Conservation (phyloP, 1,140 invertebrate genomes). For the Asobara japonica region DNA sequence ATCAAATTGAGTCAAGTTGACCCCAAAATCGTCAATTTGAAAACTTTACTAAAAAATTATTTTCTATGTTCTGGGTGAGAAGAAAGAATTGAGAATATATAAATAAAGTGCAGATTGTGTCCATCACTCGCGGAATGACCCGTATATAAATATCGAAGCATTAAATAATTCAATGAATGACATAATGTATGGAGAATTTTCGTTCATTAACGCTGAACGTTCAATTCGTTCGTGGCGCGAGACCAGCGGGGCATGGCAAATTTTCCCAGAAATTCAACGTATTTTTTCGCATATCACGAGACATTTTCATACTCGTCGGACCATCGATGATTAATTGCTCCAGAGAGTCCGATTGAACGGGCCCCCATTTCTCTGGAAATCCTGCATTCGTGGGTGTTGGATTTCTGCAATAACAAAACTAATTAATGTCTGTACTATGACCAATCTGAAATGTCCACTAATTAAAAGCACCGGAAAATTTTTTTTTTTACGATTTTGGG, state of each 20-base stretch:
- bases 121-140: no score
- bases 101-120: no score
- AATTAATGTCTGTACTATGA: constrained; percentile 22
- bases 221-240: background rate
- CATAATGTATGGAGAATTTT: background rate
- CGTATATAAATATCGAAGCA: no score
- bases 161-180: background rate
- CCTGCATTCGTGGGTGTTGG: constrained; percentile 62
- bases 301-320: constrained; percentile 55
- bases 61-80: no score
- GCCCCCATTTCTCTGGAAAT: constrained; percentile 62
- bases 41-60: no score
- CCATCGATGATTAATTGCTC: constrained; percentile 64
- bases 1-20: no score
- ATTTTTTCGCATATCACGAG: constrained; percentile 52
- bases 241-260: constrained; percentile 41
- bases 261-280: constrained; percentile 63
- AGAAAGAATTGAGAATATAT: no score
- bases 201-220: background rate
- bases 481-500: no score
- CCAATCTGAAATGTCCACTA: no score
- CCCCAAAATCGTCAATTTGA: no score
- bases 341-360: constrained; percentile 55
- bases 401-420: constrained; percentile 57
- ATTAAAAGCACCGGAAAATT: no score